A percentile compares a stretch with the other conserved stretches of the same genome.
phyloP scores from a whole-genome alignment of 2,888 invertebrate genomes.

The Pheosia tremula region DNA sequence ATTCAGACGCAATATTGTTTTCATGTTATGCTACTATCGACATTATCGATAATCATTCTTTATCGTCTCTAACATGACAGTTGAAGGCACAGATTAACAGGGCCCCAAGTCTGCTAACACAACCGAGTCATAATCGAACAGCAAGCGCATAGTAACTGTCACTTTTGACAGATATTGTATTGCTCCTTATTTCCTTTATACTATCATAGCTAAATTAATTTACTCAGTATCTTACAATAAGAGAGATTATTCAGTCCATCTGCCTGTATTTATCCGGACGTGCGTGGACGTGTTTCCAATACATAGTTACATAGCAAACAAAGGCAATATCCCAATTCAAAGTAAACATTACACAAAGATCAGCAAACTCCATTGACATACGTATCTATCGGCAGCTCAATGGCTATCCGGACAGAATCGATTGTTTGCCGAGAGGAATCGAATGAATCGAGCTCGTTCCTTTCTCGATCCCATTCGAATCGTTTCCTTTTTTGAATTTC shows the following conservation, averaged over 20 bases:
- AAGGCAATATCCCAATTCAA: constrained; percentile 28
- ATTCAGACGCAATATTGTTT: too few species aligned
- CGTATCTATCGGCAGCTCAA: constrained; percentile 11
- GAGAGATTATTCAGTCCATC: neutral
- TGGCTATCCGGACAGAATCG: constrained; percentile 26
- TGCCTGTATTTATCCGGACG: neutral
- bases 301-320: constrained; percentile 6
- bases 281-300: neutral
- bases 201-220: too few species aligned
- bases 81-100: too few species aligned
- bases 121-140: too few species aligned
- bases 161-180: too few species aligned
- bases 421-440: constrained; percentile 23
- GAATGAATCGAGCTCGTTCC: constrained; percentile 22
- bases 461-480: constrained; percentile 10
- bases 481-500: constrained; percentile 23
- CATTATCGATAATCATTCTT: too few species aligned
- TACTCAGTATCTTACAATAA: too few species aligned
- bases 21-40: too few species aligned
- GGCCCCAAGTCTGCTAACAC: too few species aligned
- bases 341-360: constrained; percentile 29
- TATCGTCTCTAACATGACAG: too few species aligned
- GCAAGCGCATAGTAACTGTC: too few species aligned
- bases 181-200: too few species aligned
- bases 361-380: constrained; percentile 19